These are phyloP conservation scores for Amiota mariae DNA, from an alignment of 2,888 invertebrate species.

Conservation along the genomic window DNA sequence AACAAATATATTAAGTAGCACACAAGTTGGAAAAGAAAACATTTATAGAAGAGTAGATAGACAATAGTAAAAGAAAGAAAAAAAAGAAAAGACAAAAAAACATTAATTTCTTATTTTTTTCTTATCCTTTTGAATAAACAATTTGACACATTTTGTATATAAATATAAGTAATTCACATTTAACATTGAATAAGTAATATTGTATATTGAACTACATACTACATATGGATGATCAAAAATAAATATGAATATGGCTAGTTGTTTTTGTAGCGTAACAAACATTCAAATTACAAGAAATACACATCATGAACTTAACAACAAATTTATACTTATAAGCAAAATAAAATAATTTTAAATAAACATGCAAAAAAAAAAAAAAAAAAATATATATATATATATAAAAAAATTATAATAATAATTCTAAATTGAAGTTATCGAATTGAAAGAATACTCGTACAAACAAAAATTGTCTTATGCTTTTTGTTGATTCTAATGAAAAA, in stretches of 20 bases:
- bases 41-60: conserved; percentile 42
- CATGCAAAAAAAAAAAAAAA: background rate
- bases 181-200: no score
- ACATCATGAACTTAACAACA: background rate
- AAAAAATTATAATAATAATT: background rate
- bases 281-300: no score
- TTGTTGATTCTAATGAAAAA: no score
- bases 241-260: no score
- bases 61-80: conserved; percentile 44
- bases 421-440: background rate
- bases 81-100: conserved; percentile 49
- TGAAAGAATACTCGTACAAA: no score
- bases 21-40: conserved; percentile 48
- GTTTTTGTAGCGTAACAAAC: conserved; percentile 21
- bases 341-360: background rate
- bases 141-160: no score
- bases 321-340: background rate
- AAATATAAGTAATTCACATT: no score
- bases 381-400: background rate
- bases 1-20: conserved; percentile 41
- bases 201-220: no score
- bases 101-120: conserved; percentile 27
- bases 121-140: conserved; percentile 38
- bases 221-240: no score
- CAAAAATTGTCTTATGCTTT: no score